A percentile compares a stretch with the other conserved stretches of the same genome.
Evolutionary conservation across 2,797 vertebrate species (phyloP).

Genomic region (Bucorvus abyssinicus): DNA sequence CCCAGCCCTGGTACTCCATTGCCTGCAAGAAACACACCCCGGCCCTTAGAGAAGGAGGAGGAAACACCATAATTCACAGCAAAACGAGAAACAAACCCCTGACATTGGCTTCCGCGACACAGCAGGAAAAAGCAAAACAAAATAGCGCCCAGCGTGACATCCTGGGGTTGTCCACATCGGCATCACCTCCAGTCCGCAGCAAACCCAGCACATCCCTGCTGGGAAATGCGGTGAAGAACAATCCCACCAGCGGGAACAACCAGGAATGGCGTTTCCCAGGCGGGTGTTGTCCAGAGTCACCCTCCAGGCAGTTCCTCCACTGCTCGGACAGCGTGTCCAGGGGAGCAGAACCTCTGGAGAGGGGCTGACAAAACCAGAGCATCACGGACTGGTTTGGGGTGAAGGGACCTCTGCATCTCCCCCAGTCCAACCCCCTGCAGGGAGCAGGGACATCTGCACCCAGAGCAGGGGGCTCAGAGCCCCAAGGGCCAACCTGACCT

Average conservation of each 20-base stretch:
- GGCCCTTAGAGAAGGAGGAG: neutral
- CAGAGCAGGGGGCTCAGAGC: no score
- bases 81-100: no score
- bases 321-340: no score
- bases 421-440: no score
- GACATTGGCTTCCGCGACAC: fast-evolving
- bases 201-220: neutral
- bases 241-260: fast-evolving
- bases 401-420: no score
- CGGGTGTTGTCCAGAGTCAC: fast-evolving
- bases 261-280: neutral
- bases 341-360: neutral
- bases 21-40: slow-evolving; percentile 75
- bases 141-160: fast-evolving
- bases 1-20: slow-evolving; percentile 86
- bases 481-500: no score
- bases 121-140: neutral
- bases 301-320: neutral
- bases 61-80: neutral
- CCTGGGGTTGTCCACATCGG: neutral
- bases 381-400: no score
- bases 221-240: fast-evolving
- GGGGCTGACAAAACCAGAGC: neutral
- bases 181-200: neutral
- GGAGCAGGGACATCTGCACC: no score